phyloP scores from a whole-genome alignment of 2,888 invertebrate genomes.

The Laothoe populi region DNA sequence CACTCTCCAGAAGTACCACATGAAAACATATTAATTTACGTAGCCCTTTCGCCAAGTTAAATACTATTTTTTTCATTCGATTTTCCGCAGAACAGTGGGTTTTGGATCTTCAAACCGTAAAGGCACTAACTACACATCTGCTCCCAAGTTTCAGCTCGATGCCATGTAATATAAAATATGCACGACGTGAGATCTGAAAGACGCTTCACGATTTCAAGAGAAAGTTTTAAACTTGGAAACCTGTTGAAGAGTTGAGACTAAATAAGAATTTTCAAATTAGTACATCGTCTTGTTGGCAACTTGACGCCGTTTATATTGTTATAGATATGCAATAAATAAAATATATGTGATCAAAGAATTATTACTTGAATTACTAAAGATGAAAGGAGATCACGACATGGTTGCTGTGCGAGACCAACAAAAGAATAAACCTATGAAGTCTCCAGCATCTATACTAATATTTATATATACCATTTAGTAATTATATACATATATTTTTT shows the following conservation, averaged over 20 bases:
- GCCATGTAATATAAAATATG: constrained; percentile 69
- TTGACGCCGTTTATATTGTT: constrained; percentile 3
- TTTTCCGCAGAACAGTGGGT: too few species aligned
- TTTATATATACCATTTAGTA: too few species aligned
- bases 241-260: constrained; percentile 66
- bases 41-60: neutral
- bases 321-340: neutral
- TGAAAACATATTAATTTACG: too few species aligned
- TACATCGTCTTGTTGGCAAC: constrained; percentile 17
- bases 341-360: neutral
- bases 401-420: too few species aligned
- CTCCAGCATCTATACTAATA: too few species aligned
- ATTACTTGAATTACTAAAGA: neutral
- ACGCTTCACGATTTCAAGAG: constrained; percentile 49
- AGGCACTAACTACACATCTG: constrained; percentile 21
- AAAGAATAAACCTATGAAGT: too few species aligned
- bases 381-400: too few species aligned
- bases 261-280: constrained; percentile 43
- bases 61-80: too few species aligned
- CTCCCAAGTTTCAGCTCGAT: constrained; percentile 33
- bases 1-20: too few species aligned
- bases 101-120: neutral
- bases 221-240: constrained; percentile 60
- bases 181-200: constrained; percentile 63
- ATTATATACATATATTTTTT: too few species aligned